Conservation (phyloP, 2,113 vertebrate genomes). For the Hyaena hyaena region DNA sequence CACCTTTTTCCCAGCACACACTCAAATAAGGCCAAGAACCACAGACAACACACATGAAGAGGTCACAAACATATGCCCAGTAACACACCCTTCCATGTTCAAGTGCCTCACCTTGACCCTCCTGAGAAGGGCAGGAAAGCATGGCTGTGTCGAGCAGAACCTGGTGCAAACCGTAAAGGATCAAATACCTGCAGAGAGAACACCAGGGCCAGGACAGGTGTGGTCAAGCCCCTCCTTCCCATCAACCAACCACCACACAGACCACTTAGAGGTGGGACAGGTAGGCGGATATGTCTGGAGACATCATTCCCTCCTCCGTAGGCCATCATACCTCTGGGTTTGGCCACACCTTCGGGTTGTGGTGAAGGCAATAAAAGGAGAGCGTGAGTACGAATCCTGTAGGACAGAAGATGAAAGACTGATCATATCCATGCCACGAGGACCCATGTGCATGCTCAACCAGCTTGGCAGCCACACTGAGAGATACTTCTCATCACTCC, state of each 20-base stretch:
- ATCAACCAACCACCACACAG: background rate
- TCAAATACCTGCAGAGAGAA: slow-evolving; percentile 85
- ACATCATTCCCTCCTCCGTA: background rate
- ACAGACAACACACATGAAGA: background rate
- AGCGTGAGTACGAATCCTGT: slow-evolving; percentile 71
- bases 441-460: background rate
- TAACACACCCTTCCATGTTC: background rate
- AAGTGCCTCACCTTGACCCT: slow-evolving; percentile 63
- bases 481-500: background rate
- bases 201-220: background rate
- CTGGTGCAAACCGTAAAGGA: slow-evolving; percentile 87
- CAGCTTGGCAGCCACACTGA: background rate
- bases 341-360: slow-evolving; percentile 88
- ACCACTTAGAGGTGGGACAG: accelerated
- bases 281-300: background rate
- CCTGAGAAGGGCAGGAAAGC: slow-evolving; percentile 90
- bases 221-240: background rate
- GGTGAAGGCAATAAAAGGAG: slow-evolving; percentile 87
- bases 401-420: background rate
- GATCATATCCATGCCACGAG: background rate
- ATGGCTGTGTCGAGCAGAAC: slow-evolving; percentile 83
- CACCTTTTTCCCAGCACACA: background rate
- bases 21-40: background rate
- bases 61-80: background rate
- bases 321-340: slow-evolving; percentile 81